Evolutionary conservation across 2,113 vertebrate genomes (phyloP).

Genomic region (Scartelaos histophorus): DNA sequence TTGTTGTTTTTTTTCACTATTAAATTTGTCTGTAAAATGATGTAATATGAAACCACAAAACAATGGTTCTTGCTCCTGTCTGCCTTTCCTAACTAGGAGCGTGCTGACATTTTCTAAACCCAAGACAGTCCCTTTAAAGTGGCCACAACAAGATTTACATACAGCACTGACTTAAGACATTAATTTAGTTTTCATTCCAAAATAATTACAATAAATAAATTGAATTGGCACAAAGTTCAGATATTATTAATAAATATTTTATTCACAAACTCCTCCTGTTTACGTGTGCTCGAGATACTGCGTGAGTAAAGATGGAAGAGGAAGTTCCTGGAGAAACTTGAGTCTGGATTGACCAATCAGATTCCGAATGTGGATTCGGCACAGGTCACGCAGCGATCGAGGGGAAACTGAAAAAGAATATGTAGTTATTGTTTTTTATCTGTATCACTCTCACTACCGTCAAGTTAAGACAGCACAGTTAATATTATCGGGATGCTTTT

Average conservation of each 20-base stretch:
- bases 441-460: conserved; percentile 47
- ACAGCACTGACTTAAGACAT: background rate
- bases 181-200: background rate
- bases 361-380: conserved; percentile 57
- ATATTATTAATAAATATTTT: background rate
- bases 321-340: conserved; percentile 46
- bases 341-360: conserved; percentile 56
- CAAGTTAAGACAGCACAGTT: too few relatives aligned
- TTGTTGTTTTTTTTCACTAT: too few relatives aligned
- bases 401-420: conserved; percentile 49
- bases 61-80: background rate
- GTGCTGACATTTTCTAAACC: background rate
- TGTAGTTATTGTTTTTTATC: conserved; percentile 13
- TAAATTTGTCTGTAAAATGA: too few relatives aligned
- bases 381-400: conserved; percentile 53
- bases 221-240: conserved; percentile 4
- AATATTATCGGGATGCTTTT: background rate
- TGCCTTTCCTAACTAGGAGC: background rate
- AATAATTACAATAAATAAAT: conserved; percentile 1
- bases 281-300: conserved; percentile 53
- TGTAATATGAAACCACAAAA: too few relatives aligned
- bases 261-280: background rate
- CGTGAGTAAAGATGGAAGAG: conserved; percentile 57
- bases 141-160: background rate
- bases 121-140: background rate